Evolutionary conservation across 2,113 vertebrate genomes (phyloP), one percentile per base, ranked within the genome.

Genomic region (Phalacrocorax carbo): DNA sequence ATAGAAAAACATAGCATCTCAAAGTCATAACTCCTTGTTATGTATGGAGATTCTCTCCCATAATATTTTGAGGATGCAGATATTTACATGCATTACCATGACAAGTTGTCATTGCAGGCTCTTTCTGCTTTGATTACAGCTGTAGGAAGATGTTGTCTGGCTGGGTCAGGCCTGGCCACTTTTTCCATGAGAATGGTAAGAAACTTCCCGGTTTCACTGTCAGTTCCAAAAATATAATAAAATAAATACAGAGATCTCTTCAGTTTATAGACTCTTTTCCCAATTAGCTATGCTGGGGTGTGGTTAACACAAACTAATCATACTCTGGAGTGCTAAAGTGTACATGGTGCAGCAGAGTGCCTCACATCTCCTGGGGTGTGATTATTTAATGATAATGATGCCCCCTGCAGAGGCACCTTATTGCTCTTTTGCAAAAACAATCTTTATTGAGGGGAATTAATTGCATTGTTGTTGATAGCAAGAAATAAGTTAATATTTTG

Each of bases 381-480:
- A 98, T 98, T 97, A 98, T 97, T 97, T 96, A 97, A 94, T 52
- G 94, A 91, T 97, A 98, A 98, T 95, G 97, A 97, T 40, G 73
- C 96, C 96, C 95, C 98, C 97, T 94, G 97, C 97, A 97, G 97
- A 97, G 97, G 92, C 97, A 97, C 98, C 97, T 98, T 97, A 97
- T 97, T 97, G 97, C 96, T 97, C 97, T 96, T 96, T 97, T 94
- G 89, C 95, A 96, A 98, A 97, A 97, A 97, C 96, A 94, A 91
- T 98, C 97, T 98, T 98, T 96, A 97, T 95, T 17, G 70, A 94
- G 96, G 97, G 97, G 97, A 98, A 98, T 97, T 97, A 98, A 98
- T 97, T 97, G 98, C 97, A 97, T 97, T 97, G 97, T 93, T 97
- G 97, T 96, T 97, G 96, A 97, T 97, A 94, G 93, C 90, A 97